These are phyloP conservation scores for Chrysina gloriosa DNA, from an alignment of 2,888 invertebrate species.

Conservation along the genomic window DNA sequence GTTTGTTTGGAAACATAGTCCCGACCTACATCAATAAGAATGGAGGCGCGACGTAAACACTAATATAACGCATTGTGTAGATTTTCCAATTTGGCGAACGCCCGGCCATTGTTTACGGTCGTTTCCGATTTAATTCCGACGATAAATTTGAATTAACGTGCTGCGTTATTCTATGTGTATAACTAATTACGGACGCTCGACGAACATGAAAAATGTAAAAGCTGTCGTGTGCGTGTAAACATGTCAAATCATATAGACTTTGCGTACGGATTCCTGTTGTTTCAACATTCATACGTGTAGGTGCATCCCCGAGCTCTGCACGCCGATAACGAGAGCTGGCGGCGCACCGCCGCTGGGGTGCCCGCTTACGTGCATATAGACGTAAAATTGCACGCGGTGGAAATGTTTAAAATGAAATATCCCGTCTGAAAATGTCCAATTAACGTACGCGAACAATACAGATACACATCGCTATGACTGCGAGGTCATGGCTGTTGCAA, in stretches of 20 bases:
- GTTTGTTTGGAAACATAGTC: too few species aligned
- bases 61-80: too few species aligned
- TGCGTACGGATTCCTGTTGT: neutral
- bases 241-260: neutral
- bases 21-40: too few species aligned
- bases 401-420: conserved; percentile 33
- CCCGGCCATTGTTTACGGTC: neutral
- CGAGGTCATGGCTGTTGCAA: neutral
- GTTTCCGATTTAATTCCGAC: neutral
- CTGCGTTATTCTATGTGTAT: conserved; percentile 14
- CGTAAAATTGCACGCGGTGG: neutral
- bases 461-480: neutral
- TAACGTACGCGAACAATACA: neutral
- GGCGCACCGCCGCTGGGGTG: neutral
- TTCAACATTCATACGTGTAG: neutral
- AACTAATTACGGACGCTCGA: conserved; percentile 14
- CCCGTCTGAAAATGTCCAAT: conserved; percentile 19
- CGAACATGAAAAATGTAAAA: neutral
- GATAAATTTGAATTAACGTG: conserved; percentile 10
- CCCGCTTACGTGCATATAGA: neutral
- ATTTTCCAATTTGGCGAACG: neutral
- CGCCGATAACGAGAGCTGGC: neutral
- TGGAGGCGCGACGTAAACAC: too few species aligned
- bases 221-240: neutral
- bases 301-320: neutral